phyloP scores from a whole-genome alignment of 2,113 vertebrate species.

The Entosphenus tridentatus region DNA sequence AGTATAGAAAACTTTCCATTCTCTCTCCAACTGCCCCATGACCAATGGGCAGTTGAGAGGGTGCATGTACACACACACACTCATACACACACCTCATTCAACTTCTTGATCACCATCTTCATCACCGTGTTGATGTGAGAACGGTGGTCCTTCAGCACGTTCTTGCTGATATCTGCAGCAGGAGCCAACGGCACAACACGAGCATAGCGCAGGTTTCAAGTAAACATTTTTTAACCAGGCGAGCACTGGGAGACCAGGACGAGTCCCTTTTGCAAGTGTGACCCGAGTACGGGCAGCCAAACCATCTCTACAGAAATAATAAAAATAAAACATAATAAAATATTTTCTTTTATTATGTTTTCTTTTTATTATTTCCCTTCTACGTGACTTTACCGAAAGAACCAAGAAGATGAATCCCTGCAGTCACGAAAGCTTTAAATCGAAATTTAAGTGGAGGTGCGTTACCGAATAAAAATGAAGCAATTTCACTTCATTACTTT shows the following conservation, averaged over 20 bases:
- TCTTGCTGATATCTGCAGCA: constrained; percentile 3
- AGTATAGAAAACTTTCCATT: background rate
- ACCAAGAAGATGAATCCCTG: too few species aligned
- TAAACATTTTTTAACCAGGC: background rate
- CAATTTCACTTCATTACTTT: too few species aligned
- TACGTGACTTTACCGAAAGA: too few species aligned
- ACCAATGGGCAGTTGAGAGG: background rate
- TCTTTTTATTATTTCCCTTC: too few species aligned
- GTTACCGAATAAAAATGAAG: too few species aligned
- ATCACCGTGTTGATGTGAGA: background rate
- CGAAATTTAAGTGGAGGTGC: too few species aligned
- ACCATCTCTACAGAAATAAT: too few species aligned
- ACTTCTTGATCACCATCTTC: background rate
- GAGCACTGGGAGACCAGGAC: background rate
- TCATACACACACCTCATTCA: constrained; percentile 1
- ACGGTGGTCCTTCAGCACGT: constrained; percentile 1
- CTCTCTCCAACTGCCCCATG: background rate
- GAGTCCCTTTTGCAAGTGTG: background rate
- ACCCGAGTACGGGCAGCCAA: background rate
- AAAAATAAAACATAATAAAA: too few species aligned
- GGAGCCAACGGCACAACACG: background rate
- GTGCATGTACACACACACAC: background rate
- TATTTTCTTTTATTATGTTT: too few species aligned
- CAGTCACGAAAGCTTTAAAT: too few species aligned
- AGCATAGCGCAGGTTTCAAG: background rate